Evolutionary conservation across 2,888 invertebrate species (phyloP).

Genomic region (Halictus ligatus): DNA sequence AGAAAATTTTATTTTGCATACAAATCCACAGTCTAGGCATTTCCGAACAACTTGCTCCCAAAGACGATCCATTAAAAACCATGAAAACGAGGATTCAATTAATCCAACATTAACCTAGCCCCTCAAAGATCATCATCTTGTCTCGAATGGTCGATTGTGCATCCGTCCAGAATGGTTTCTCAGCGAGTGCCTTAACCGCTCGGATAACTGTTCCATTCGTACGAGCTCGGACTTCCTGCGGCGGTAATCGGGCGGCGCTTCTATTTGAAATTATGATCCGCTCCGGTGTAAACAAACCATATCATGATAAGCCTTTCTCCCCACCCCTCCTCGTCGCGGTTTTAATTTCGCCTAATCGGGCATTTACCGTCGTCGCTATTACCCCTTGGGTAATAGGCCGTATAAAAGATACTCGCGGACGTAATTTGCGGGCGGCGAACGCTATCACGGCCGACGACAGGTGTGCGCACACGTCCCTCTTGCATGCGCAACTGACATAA

Average conservation of each 20-base stretch:
- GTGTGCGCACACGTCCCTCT: constrained; percentile 77
- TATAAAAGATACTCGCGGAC: constrained; percentile 71
- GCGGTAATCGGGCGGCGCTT: constrained; percentile 41
- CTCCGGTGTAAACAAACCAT: constrained; percentile 68
- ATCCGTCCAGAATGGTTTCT: not conserved
- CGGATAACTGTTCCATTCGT: not conserved
- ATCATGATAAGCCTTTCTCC: constrained; percentile 64
- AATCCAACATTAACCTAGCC: not conserved
- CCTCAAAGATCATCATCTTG: not conserved
- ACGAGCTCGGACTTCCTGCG: constrained; percentile 33
- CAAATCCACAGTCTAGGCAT: not conserved
- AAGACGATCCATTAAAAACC: no score
- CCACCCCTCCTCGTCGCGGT: constrained; percentile 56
- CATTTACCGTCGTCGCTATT: constrained; percentile 74
- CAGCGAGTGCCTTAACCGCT: not conserved
- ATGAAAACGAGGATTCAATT: not conserved
- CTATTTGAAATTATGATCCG: constrained; percentile 67
- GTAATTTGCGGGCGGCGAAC: constrained; percentile 68
- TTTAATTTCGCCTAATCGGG: constrained; percentile 77
- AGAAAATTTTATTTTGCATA: not conserved
- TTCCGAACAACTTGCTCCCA: no score
- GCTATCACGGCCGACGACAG: constrained; percentile 76
- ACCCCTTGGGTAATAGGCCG: constrained; percentile 64
- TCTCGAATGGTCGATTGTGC: not conserved
- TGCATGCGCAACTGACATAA: constrained; percentile 78